Evolutionary conservation across 2,113 vertebrate genomes (phyloP).

Genomic region (Rhynchomys soricoides): DNA sequence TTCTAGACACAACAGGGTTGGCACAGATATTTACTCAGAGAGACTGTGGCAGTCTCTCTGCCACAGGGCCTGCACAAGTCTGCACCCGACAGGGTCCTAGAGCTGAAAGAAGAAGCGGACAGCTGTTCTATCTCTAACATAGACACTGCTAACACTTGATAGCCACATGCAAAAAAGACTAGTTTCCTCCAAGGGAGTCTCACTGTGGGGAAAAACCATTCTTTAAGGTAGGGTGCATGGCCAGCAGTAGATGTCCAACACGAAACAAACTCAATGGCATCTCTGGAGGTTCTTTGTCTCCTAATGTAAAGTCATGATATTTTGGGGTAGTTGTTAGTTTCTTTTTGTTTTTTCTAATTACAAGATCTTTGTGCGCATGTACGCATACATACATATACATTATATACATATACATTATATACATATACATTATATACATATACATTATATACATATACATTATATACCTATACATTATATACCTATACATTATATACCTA

Average conservation of each 20-base stretch:
- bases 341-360: neutral
- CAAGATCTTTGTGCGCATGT: neutral
- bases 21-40: neutral
- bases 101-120: neutral
- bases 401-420: no score
- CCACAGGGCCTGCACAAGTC: neutral
- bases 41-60: neutral
- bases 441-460: no score
- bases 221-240: neutral
- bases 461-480: no score
- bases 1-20: neutral
- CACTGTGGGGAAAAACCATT: neutral
- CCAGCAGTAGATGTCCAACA: neutral
- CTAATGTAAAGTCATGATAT: neutral
- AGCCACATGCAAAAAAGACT: neutral
- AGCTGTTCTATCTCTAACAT: neutral
- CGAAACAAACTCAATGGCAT: neutral
- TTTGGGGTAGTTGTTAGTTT: neutral
- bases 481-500: no score
- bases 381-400: no score
- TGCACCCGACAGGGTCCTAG: neutral
- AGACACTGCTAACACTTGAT: neutral
- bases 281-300: neutral
- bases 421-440: no score
- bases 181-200: neutral